Conservation (phyloP, 2,888 invertebrate genomes). For the Myopa tessellatipennis region DNA sequence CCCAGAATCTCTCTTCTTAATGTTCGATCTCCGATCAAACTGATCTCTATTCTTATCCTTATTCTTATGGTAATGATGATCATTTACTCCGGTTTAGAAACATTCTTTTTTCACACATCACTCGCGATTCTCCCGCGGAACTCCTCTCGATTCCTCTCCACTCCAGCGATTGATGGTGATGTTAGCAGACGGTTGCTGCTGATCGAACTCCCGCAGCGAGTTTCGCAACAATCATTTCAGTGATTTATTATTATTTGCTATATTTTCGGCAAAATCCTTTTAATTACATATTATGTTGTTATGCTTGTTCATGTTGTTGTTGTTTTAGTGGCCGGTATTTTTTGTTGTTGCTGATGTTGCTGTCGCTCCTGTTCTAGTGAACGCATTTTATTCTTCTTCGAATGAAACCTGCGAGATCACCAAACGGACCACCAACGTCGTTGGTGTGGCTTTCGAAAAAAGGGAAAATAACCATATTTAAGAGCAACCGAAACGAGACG, state of each 20-base stretch:
- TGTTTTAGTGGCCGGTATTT: conserved; percentile 13
- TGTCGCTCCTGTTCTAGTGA: background rate
- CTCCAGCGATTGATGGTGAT: background rate
- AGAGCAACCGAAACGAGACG: conserved; percentile 1
- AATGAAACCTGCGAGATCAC: background rate
- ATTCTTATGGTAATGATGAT: background rate
- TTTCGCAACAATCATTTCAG: conserved; percentile 3
- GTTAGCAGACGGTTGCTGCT: background rate
- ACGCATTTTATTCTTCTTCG: conserved; percentile 15
- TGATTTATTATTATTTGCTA: conserved; percentile 25
- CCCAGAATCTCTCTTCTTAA: background rate
- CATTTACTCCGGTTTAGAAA: background rate
- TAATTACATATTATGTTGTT: conserved; percentile 34
- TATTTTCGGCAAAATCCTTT: conserved; percentile 34
- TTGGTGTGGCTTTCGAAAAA: background rate
- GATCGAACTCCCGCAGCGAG: background rate
- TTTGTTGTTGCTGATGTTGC: background rate
- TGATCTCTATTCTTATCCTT: background rate
- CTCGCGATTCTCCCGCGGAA: background rate
- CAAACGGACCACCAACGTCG: conserved; percentile 26
- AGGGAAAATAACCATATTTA: background rate
- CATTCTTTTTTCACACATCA: background rate
- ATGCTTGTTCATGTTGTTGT: background rate
- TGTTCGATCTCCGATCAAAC: background rate
- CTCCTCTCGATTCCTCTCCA: background rate